Base-by-base conservation (phyloP, 2,797 vertebrate genomes). In the Alca torda region DNA sequence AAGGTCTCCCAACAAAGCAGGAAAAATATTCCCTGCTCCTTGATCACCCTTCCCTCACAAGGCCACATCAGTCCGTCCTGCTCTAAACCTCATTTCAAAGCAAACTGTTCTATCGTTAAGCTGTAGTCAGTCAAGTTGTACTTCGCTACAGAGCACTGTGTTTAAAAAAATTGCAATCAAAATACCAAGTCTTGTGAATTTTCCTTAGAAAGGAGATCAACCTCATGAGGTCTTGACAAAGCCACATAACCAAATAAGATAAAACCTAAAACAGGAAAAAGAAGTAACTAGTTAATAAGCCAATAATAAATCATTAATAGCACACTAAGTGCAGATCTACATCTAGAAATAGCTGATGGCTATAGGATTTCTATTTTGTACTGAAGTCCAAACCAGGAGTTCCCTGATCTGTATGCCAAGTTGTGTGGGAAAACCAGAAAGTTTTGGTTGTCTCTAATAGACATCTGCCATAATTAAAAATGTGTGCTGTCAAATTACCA, bases 271-370 rank as follows among this genome's bases (percentile, higher is more conserved):
- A 14, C n/a, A 74, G 37, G 80, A 93, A 90, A 94, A 95, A 92
- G 73, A 94, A 96, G 64, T 91, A 93, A 94, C 54, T 64, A 94
- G 43, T 45, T 90, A 85, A 87, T 14, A 77, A 97, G 91, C 91
- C 50, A 95, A 79, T 50, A 80, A 74, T 76, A 95, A 96, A 89
- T 94, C 93, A 91, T 82, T 92, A 90, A 81, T 43, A 80, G 80
- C 89, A 92, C 77, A 89, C 67, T 90, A 97, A 96, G 92, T 67
- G 67, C 67, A 80, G 92, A 85, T 53, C 92, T 87, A 17, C 48
- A 67, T 59, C 87, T 92, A 96, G 94, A 98, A 96, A 97, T 28
- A 96, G 79, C 90, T 92, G 93, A 95, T 70, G 68, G 95, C 78
- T 77, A 77, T 68, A 94, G 57, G 83, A 95, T 91, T 91, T 93